These are phyloP conservation scores for Danio kyathit DNA, from an alignment of 2,797 vertebrate genomes.

Conservation along the genomic window DNA sequence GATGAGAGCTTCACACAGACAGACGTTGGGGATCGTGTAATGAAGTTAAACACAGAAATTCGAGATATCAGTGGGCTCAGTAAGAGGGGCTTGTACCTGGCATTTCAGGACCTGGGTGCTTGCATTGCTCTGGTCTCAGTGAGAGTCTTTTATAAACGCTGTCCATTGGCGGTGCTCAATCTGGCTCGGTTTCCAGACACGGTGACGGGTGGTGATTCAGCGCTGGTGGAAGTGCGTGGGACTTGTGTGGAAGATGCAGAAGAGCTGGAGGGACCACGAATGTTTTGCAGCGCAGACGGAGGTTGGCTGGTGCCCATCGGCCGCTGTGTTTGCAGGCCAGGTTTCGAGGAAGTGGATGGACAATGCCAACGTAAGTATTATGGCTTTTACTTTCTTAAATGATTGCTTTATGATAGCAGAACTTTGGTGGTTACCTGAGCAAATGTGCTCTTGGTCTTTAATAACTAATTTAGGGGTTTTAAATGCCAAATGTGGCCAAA, in stretches of 20 bases:
- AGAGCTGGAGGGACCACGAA: slow-evolving; percentile 96
- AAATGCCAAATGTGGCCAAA: background rate
- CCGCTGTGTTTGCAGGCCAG: slow-evolving; percentile 94
- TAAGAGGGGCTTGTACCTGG: slow-evolving; percentile 93
- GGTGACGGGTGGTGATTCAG: slow-evolving; percentile 95
- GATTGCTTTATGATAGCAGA: background rate
- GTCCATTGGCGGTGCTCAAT: slow-evolving; percentile 95
- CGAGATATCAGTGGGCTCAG: slow-evolving; percentile 94
- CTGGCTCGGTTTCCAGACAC: slow-evolving; percentile 97
- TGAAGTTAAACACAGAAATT: slow-evolving; percentile 99
- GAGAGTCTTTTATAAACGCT: slow-evolving; percentile 97
- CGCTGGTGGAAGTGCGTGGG: slow-evolving; percentile 95
- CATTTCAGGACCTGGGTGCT: slow-evolving; percentile 97
- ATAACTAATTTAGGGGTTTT: background rate
- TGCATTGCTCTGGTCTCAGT: slow-evolving; percentile 98
- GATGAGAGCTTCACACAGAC: slow-evolving; percentile 99
- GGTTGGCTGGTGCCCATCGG: slow-evolving; percentile 99
- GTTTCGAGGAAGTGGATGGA: slow-evolving; percentile 92
- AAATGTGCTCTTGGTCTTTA: background rate
- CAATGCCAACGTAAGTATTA: slow-evolving; percentile 90
- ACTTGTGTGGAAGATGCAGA: slow-evolving; percentile 94
- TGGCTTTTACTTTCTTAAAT: background rate
- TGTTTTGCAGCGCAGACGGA: slow-evolving; percentile 97
- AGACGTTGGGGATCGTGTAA: slow-evolving; percentile 95
- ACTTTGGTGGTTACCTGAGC: background rate